Conservation (phyloP, 2,797 vertebrate genomes). For the Zalophus californianus region DNA sequence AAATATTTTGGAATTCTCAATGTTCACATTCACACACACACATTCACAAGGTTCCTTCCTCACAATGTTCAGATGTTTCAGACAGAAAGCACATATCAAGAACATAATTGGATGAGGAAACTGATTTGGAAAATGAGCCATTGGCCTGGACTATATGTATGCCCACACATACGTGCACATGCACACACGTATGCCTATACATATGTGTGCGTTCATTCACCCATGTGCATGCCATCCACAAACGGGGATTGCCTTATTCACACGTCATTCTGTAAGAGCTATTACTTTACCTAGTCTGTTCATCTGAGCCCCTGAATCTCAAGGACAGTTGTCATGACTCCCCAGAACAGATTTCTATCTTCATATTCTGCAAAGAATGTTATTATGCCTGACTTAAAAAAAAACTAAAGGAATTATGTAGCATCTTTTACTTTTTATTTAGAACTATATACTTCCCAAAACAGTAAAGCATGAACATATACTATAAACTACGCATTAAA, state of each 20-base stretch:
- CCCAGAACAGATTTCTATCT: neutral
- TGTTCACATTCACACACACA: neutral
- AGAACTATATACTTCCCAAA: neutral
- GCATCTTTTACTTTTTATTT: conserved; percentile 40
- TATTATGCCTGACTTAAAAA: neutral
- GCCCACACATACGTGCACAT: neutral
- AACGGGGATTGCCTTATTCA: neutral
- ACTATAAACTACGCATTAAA: neutral
- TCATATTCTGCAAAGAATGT: neutral
- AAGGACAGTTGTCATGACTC: neutral
- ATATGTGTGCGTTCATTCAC: neutral
- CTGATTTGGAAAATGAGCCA: neutral
- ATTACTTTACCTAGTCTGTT: neutral
- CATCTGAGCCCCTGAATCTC: neutral
- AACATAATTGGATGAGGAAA: conserved; percentile 9
- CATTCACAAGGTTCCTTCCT: neutral
- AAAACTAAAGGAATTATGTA: neutral
- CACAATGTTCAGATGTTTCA: neutral
- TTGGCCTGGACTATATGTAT: neutral
- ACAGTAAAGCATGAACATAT: neutral
- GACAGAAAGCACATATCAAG: conserved; percentile 43
- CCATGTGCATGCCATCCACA: neutral
- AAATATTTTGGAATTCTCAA: conserved; percentile 6
- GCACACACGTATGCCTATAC: neutral
- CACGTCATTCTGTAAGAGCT: neutral